These are phyloP conservation scores for Ispidina lecontei DNA, from an alignment of 2,797 vertebrate genomes.

Conservation along the genomic window DNA sequence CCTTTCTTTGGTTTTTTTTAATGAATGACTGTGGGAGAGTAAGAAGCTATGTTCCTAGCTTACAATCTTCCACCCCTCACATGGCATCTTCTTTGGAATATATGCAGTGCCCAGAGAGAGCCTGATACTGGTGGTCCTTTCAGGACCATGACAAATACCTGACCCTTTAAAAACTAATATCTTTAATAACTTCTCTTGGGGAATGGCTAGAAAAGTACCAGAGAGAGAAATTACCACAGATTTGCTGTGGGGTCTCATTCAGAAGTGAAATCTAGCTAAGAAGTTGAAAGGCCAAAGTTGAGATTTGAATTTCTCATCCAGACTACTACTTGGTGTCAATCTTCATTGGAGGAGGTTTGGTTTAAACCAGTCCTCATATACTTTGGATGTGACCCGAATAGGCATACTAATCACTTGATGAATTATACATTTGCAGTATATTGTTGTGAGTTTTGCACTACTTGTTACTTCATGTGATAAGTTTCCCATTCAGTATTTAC, in stretches of 20 bases:
- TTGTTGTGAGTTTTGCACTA: not conserved
- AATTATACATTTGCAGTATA: not conserved
- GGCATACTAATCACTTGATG: not conserved
- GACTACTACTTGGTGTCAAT: not conserved
- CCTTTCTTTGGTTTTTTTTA: not conserved
- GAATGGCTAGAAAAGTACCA: not conserved
- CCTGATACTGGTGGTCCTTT: not conserved
- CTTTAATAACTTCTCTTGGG: not conserved
- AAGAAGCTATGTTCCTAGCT: not conserved
- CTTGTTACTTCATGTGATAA: not conserved
- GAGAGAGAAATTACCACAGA: not conserved
- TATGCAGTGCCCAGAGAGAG: not conserved
- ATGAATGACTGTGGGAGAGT: not conserved
- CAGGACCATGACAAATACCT: not conserved
- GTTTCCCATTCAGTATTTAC: not conserved
- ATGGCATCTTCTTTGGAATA: not conserved
- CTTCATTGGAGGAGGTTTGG: not conserved
- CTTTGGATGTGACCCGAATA: not conserved
- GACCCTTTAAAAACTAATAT: not conserved
- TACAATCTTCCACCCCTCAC: not conserved
- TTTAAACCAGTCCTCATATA: not conserved
- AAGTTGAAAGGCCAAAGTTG: not conserved
- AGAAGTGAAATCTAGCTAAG: not conserved
- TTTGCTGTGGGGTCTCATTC: not conserved
- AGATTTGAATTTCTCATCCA: not conserved